Conservation (phyloP, 2,888 invertebrate species). For the Nymphalis polychloros region DNA sequence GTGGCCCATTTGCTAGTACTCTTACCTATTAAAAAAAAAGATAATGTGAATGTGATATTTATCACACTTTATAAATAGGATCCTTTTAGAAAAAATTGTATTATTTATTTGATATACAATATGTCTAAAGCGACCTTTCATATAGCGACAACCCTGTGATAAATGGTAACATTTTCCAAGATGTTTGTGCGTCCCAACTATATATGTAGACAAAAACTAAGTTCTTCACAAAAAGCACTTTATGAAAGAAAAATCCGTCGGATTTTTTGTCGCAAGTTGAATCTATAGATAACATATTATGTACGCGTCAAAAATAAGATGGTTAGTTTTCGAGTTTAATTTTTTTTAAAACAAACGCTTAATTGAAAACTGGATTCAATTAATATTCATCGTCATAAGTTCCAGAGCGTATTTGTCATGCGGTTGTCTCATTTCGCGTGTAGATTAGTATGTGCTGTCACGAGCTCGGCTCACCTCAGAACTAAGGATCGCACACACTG, state of each 20-base stretch:
- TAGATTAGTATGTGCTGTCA: conserved; percentile 67
- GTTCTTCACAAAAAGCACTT: conserved; percentile 53
- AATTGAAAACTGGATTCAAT: conserved; percentile 37
- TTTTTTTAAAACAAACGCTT: not conserved
- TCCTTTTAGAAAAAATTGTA: conserved; percentile 13
- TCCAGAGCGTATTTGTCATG: conserved; percentile 46
- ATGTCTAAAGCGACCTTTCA: conserved; percentile 4
- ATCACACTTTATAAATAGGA: conserved; percentile 13
- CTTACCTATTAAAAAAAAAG: not conserved
- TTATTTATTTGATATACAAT: conserved; percentile 7
- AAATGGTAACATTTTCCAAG: conserved; percentile 45
- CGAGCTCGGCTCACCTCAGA: conserved; percentile 58
- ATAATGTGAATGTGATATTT: not conserved
- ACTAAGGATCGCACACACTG: conserved; percentile 50
- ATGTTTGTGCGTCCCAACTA: conserved; percentile 46
- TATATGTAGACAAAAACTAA: conserved; percentile 48
- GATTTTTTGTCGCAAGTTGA: conserved; percentile 42
- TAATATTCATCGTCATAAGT: conserved; percentile 42
- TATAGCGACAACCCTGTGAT: conserved; percentile 41
- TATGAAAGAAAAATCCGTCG: conserved; percentile 39
- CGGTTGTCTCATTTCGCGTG: conserved; percentile 49
- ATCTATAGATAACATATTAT: conserved; percentile 23
- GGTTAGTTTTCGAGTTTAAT: not conserved
- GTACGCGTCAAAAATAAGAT: conserved; percentile 14
- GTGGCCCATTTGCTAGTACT: no score